Conservation (phyloP, 2,797 vertebrate species). For the Anisognathus igniventris region DNA sequence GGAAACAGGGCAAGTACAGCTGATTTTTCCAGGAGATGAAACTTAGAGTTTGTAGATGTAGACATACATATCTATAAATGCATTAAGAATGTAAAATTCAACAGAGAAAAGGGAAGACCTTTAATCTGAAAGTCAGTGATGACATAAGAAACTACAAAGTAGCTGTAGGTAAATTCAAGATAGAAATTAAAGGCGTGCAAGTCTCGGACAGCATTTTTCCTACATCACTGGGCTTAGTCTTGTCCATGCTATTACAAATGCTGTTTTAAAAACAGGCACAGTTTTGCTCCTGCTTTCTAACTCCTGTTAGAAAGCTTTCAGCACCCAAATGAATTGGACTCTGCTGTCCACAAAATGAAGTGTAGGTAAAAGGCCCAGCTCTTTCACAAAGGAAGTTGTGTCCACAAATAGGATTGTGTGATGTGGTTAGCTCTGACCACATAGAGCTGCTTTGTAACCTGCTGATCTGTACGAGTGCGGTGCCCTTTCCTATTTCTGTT, state of each 20-base stretch:
- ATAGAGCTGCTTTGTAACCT: neutral
- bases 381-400: neutral
- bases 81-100: neutral
- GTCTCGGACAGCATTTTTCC: neutral
- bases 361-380: neutral
- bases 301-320: neutral
- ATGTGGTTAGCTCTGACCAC: neutral
- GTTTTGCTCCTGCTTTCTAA: neutral
- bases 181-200: neutral
- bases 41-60: neutral
- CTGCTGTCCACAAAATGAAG: neutral
- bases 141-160: neutral
- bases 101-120: neutral
- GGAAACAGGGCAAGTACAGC: neutral
- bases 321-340: neutral
- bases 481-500: neutral
- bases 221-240: neutral
- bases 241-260: neutral
- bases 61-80: neutral
- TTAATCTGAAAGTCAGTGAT: neutral
- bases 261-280: neutral
- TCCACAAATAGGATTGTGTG: neutral
- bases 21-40: neutral
- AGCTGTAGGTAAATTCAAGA: neutral
- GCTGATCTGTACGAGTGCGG: neutral